Evolutionary conservation across 2,888 invertebrate species (phyloP), one percentile per base, ranked within the genome.

Genomic region (Deilephila porcellus): DNA sequence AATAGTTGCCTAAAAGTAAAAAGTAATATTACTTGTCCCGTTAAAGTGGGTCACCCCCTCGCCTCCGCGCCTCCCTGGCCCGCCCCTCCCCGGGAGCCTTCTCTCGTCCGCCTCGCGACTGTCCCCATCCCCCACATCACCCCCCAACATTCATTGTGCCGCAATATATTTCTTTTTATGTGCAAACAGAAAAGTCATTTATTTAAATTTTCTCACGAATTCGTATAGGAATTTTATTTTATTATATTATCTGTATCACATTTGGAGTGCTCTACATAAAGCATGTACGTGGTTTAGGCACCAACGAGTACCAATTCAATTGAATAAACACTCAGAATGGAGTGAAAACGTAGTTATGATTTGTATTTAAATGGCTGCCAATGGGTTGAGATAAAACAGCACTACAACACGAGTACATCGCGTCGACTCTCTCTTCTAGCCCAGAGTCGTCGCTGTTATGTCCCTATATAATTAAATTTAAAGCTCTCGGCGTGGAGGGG

Each of bases 141-240:
- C 93, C 89, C 90, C 92, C 92, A 90, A 93, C 94, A 94, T 93
- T 93, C 94, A 94, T 94, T 94, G 94, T 93, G 94, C 94, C 94
- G 94, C 94, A 94, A 94, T 94, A 94, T 94, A 94, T 94, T 94
- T 94, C 93, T 94, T 94, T 94, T 94, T 94, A 94, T 94, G 94
- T 94, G 94, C 94, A 94, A 94, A 94, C 94, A 94, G 94, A 94
- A 94, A 94, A 94, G 94, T 93, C 93, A 94, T 94, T 94, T 94
- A 94, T 94, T 94, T 94, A 94, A 94, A 94, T 93, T 94, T 94
- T 94, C 94, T 94, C 94, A 94, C 94, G 94, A 94, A 94, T 94
- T 94, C 93, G 91, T 93, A 93, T 93, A 90, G 93, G 93, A 94
- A 94, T 94, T 94, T 94, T 91, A 93, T 94, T 94, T 93, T 93